Conservation (phyloP, 2,797 vertebrate genomes). For the Psittacula derbiana region DNA sequence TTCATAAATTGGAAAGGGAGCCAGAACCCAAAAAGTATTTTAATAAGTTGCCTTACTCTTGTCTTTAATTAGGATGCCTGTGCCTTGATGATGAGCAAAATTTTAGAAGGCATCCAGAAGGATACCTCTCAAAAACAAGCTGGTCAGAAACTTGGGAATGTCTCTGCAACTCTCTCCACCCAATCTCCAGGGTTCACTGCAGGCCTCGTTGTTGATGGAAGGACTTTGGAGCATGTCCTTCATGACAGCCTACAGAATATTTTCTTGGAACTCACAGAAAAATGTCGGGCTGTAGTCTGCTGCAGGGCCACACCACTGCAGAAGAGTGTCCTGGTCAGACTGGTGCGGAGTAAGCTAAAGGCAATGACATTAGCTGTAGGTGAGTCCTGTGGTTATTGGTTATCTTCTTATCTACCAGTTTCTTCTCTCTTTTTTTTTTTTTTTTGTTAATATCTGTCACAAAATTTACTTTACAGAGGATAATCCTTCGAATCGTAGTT, state of each 20-base stretch:
- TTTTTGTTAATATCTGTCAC: not conserved
- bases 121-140: not conserved
- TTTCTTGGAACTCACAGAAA: constrained; percentile 84
- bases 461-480: not conserved
- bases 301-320: constrained; percentile 93
- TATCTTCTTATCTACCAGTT: not conserved
- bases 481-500: not conserved
- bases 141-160: not conserved
- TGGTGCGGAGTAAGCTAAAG: constrained; percentile 82
- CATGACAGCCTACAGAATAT: constrained; percentile 78
- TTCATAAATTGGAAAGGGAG: not conserved
- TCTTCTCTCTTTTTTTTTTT: not conserved
- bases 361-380: constrained; percentile 93
- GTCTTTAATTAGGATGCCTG: constrained; percentile 81
- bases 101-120: constrained; percentile 75
- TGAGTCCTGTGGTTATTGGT: constrained; percentile 64
- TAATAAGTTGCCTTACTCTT: not conserved
- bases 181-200: constrained; percentile 42
- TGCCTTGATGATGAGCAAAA: constrained; percentile 75
- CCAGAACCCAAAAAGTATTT: not conserved
- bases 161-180: not conserved
- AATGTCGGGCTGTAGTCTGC: constrained; percentile 89
- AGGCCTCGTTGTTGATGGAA: constrained; percentile 87
- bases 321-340: constrained; percentile 89
- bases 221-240: constrained; percentile 85